phyloP scores from a whole-genome alignment of 2,113 vertebrate genomes.

The Eulemur macaco region DNA sequence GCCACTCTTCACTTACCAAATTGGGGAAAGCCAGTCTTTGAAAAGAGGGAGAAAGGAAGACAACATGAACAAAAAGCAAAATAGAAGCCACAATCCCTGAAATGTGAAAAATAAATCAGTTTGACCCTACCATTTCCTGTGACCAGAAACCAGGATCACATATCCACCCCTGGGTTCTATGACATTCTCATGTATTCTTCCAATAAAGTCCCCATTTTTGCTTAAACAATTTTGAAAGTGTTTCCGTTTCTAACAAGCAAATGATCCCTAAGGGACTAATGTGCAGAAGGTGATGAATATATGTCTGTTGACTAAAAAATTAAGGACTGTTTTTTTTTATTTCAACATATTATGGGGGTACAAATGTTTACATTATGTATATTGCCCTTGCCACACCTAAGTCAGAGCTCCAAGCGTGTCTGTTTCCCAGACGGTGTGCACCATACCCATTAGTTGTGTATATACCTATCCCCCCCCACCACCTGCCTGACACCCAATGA shows the following conservation, averaged over 20 bases:
- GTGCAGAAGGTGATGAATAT: not conserved
- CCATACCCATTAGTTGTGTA: too few relatives aligned
- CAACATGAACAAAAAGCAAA: not conserved
- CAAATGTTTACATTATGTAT: too few relatives aligned
- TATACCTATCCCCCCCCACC: too few relatives aligned
- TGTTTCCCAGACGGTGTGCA: too few relatives aligned
- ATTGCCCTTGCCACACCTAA: too few relatives aligned
- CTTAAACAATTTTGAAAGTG: not conserved
- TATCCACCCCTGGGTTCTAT: not conserved
- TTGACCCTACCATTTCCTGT: not conserved
- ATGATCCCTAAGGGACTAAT: not conserved
- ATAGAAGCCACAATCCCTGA: not conserved
- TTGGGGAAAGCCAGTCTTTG: not conserved
- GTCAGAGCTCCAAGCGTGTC: too few relatives aligned
- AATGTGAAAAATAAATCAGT: not conserved
- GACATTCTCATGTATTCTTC: not conserved
- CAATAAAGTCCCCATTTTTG: not conserved
- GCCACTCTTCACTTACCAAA: not conserved
- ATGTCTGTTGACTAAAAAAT: not conserved
- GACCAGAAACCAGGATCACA: not conserved
- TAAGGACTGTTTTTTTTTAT: too few relatives aligned
- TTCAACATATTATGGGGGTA: too few relatives aligned
- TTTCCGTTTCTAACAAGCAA: not conserved
- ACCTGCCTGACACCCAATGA: too few relatives aligned
- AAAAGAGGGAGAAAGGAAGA: not conserved